Evolutionary conservation across 2,113 vertebrate species (phyloP), one percentile per base, ranked within the genome.

Genomic region (Isurus oxyrinchus): DNA sequence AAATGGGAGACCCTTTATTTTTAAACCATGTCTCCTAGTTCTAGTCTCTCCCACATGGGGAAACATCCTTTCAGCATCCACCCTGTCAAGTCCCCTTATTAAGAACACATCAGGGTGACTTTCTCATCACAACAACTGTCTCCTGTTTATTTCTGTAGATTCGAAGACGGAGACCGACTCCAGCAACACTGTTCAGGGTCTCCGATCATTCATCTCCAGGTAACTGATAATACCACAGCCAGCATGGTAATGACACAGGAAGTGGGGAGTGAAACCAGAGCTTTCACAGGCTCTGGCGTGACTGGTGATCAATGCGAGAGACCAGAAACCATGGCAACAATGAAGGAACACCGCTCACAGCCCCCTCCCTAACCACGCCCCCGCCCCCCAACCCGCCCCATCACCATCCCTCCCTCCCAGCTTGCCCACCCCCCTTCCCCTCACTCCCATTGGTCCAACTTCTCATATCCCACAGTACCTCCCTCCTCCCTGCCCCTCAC

Each of bases 121-220:
- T 19, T 23, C n/a, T 49, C n/a, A 84, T 49, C 6, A 23, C 81
- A 84, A 2, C 0, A 76, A 44, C 5, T 84, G 40, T 21, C 40
- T 44, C 40, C 40, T 59, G 55, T 91, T 91, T 31, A 72, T 96
- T 40, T 94, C 13, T 91, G 96, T 79, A 99, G 99, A 99, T 99
- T 96, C 98, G 99, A 7, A 98, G 98, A 97, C 97, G 99, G 96
- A 98, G 99, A 96, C 99, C 99, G 7, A 99, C 99, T 13, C 99
- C 99, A 0, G 99, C 99, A 96, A 98, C 99, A 94, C 97, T 99
- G 90, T 99, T 99, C 97, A 98, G 98, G 97, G 98, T 99, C 96
- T 98, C 99, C 0, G 99, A 99, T 97, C 98, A 99, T n/a, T 97
- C 98, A 0, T 99, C 98, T 49, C 98, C 99, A n/a, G 99, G 99